A percentile compares a stretch with the other conserved stretches of the same genome.
phyloP scores from a whole-genome alignment of 2,797 vertebrate genomes.

The Limosa lapponica region DNA sequence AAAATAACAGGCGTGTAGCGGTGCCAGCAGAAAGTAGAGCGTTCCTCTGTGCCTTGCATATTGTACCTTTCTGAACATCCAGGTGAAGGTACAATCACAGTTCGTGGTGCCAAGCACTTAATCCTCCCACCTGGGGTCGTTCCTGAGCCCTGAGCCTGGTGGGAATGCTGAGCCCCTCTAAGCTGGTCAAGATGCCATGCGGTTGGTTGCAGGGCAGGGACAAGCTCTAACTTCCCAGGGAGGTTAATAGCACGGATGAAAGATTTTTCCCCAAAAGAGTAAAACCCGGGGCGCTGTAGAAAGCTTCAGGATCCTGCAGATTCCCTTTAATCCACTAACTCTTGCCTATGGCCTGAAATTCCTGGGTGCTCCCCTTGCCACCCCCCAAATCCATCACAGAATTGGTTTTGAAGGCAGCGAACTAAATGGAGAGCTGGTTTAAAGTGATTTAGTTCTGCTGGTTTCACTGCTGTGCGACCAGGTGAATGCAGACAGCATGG shows the following conservation, averaged over 20 bases:
- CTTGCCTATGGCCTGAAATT: not conserved
- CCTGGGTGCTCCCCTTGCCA: not conserved
- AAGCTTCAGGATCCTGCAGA: not conserved
- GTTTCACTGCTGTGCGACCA: not conserved
- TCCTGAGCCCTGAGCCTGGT: not conserved
- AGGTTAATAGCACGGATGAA: not conserved
- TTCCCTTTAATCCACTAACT: not conserved
- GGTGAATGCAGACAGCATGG: fast-evolving
- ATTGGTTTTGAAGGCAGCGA: not conserved
- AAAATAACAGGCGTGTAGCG: not conserved
- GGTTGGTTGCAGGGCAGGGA: not conserved
- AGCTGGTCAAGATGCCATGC: not conserved
- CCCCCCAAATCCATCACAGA: not conserved
- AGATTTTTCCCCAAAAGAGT: not conserved
- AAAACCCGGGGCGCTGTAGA: not conserved
- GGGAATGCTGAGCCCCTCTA: not conserved
- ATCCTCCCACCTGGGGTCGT: not conserved
- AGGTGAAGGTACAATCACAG: not conserved
- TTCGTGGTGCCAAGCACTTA: not conserved
- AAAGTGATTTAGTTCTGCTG: not conserved
- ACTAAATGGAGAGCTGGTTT: not conserved
- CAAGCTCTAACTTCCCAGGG: not conserved
- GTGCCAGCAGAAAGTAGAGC: not conserved
- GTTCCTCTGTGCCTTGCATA: not conserved
- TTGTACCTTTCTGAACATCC: not conserved